Percentiles rank a stretch among this genome's conserved stretches.
Evolutionary conservation across 2,888 invertebrate species (phyloP).

Genomic region (Diabrotica balteata): DNA sequence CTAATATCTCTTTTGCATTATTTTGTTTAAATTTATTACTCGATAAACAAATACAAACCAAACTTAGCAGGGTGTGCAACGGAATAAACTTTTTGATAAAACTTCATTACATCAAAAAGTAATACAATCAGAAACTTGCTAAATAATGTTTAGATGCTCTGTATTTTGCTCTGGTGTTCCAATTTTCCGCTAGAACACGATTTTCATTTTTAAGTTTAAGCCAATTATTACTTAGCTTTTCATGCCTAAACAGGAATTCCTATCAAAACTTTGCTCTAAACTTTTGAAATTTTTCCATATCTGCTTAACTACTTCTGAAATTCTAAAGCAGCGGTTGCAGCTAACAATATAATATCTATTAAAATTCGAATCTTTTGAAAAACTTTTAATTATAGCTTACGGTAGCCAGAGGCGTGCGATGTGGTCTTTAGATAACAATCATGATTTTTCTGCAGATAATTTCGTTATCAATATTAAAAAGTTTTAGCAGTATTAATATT

Average conservation of each 20-base stretch:
- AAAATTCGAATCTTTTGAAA: slow-evolving; percentile 1
- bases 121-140: not conserved
- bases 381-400: slow-evolving; percentile 19
- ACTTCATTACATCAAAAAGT: no score
- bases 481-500: no score
- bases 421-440: no score
- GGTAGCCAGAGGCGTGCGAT: not conserved
- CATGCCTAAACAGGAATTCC: slow-evolving; percentile 6
- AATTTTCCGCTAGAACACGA: not conserved
- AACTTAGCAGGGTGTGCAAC: no score
- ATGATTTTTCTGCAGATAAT: no score
- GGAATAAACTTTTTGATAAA: no score
- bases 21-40: no score
- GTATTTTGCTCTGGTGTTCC: not conserved
- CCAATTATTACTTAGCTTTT: not conserved
- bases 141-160: not conserved
- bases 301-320: slow-evolving; percentile 20
- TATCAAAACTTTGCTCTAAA: slow-evolving; percentile 10
- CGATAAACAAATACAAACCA: no score
- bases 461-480: no score
- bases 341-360: slow-evolving; percentile 20
- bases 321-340: not conserved
- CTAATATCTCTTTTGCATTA: no score
- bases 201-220: not conserved
- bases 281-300: slow-evolving; percentile 17